A percentile compares a stretch with the other conserved stretches of the same genome.
Conservation (phyloP, 2,113 vertebrate species). For the Budorcas taxicolor region DNA sequence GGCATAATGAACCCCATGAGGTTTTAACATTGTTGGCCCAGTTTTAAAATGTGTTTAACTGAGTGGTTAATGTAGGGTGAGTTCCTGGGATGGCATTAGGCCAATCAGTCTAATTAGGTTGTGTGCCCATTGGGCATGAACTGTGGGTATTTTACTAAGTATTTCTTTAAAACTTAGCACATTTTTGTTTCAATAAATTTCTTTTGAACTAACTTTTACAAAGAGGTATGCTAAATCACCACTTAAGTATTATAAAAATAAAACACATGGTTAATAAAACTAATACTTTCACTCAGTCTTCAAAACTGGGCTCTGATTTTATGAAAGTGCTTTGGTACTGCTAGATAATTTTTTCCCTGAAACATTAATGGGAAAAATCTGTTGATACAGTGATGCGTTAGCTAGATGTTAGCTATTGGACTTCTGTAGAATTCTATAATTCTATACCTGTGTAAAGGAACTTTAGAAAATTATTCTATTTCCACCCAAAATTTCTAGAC, state of each 20-base stretch:
- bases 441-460: background rate
- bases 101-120: slow-evolving; percentile 50
- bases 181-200: slow-evolving; percentile 12
- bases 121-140: background rate
- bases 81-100: background rate
- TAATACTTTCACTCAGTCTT: background rate
- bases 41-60: slow-evolving; percentile 53
- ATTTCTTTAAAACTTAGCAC: background rate
- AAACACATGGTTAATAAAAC: background rate
- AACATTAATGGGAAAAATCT: background rate
- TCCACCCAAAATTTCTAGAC: background rate
- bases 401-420: background rate
- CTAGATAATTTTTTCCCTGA: background rate
- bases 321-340: background rate
- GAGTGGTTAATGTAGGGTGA: slow-evolving; percentile 38
- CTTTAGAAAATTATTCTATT: background rate
- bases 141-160: background rate
- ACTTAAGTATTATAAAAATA: background rate
- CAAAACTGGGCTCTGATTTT: background rate
- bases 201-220: background rate
- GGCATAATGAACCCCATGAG: background rate
- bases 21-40: slow-evolving; percentile 8
- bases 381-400: background rate
- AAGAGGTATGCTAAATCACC: background rate
- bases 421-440: background rate